Evolutionary conservation across 2,888 invertebrate genomes (phyloP).

Genomic region (Strigamia maritima): DNA sequence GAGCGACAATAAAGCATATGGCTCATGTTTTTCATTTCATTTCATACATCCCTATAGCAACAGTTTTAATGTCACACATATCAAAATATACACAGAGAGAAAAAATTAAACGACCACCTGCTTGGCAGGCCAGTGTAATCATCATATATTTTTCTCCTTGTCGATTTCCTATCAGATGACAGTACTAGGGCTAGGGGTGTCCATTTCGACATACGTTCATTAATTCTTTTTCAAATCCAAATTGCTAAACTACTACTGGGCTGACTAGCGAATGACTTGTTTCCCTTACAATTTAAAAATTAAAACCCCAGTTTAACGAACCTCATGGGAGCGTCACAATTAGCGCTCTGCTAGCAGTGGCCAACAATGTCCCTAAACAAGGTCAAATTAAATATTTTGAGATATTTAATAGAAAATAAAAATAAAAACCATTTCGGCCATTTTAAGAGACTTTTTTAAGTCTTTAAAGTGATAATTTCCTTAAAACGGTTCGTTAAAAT

Average conservation of each 20-base stretch:
- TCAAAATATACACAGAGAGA: background rate
- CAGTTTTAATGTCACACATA: constrained; percentile 21
- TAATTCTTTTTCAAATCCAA: constrained; percentile 13
- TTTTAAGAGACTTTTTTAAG: no score
- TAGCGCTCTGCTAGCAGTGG: no score
- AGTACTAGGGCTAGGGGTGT: background rate
- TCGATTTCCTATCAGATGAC: constrained; percentile 16
- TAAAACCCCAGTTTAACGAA: no score
- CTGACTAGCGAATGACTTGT: background rate
- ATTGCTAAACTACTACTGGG: background rate
- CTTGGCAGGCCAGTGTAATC: constrained; percentile 15
- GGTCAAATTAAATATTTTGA: no score
- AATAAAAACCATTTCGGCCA: no score
- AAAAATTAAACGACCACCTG: constrained; percentile 15
- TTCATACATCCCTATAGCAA: constrained; percentile 18
- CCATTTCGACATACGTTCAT: background rate
- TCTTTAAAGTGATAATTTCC: no score
- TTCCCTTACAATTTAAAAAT: background rate
- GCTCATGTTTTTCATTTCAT: constrained; percentile 5
- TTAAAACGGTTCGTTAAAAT: no score
- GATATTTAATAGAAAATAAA: no score
- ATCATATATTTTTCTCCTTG: constrained; percentile 19
- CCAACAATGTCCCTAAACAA: no score
- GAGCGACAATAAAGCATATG: constrained; percentile 15
- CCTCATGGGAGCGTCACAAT: no score